A percentile compares a stretch with the other conserved stretches of the same genome.
phyloP scores from a whole-genome alignment of 1,140 invertebrate species.

The Brachionus sp. region DNA sequence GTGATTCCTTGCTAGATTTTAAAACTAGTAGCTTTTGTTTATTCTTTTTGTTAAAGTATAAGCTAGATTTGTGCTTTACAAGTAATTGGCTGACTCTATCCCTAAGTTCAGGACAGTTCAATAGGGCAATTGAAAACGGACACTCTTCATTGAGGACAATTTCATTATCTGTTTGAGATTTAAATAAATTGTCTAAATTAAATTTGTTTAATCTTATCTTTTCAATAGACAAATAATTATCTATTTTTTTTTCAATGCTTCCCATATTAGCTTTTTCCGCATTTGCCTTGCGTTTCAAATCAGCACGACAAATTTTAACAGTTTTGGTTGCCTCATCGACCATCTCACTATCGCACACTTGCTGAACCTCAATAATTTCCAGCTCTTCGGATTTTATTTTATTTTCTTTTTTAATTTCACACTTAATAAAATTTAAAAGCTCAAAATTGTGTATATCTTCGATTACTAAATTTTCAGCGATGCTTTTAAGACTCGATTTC shows the following conservation, averaged over 20 bases:
- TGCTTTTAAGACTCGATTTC: not conserved
- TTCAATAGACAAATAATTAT: not conserved
- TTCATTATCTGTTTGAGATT: slow-evolving; percentile 32
- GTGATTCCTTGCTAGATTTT: slow-evolving; percentile 8
- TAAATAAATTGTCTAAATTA: not conserved
- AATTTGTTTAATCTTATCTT: not conserved
- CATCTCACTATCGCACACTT: not conserved
- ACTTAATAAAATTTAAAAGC: not conserved
- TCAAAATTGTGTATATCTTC: not conserved
- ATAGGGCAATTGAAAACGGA: slow-evolving; percentile 14
- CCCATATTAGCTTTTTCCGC: not conserved
- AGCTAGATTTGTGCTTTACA: not conserved
- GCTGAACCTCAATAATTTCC: not conserved
- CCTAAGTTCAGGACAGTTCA: not conserved
- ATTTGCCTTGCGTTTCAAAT: not conserved
- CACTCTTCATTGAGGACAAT: not conserved
- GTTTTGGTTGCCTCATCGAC: not conserved
- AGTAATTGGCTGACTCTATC: not conserved
- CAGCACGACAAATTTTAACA: not conserved
- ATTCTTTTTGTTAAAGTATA: slow-evolving; percentile 23
- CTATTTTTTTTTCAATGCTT: not conserved
- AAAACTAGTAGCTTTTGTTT: not conserved
- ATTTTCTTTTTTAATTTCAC: not conserved
- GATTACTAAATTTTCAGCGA: not conserved
- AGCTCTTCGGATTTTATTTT: not conserved